phyloP scores from a whole-genome alignment of 2,113 vertebrate species.

The Calyptomena viridis region DNA sequence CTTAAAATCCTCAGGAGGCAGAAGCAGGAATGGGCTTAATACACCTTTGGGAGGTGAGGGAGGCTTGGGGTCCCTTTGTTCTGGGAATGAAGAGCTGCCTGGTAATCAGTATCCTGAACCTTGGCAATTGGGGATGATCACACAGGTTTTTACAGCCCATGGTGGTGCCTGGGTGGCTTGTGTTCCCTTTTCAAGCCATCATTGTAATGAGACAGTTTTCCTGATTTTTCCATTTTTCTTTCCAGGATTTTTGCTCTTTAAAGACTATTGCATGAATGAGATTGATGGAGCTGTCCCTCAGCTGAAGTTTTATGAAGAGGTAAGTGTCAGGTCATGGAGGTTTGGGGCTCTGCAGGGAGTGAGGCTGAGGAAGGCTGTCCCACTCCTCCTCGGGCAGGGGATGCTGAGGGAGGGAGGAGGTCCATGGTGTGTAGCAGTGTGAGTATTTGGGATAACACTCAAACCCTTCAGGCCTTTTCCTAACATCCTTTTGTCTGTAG shows the following conservation, averaged over 20 bases:
- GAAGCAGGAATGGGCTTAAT: neutral
- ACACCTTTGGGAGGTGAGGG: neutral
- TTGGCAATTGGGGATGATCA: fast-evolving
- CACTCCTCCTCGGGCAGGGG: fast-evolving
- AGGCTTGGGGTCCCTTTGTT: neutral
- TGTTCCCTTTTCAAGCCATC: neutral
- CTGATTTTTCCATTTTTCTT: neutral
- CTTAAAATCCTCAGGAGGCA: neutral
- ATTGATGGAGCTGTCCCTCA: constrained; percentile 95
- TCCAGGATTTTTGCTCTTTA: constrained; percentile 93
- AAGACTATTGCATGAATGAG: constrained; percentile 95
- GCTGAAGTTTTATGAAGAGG: constrained; percentile 98
- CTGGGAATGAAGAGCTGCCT: neutral
- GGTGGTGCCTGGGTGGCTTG: fast-evolving
- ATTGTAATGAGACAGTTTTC: fast-evolving
- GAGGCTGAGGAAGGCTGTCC: neutral
- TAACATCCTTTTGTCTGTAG: neutral
- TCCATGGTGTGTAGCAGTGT: neutral
- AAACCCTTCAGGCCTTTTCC: neutral
- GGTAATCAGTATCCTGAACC: neutral
- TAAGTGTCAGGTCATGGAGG: constrained; percentile 38
- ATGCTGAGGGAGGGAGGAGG: neutral
- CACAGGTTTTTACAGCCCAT: fast-evolving
- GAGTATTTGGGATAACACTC: neutral
- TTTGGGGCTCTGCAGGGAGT: neutral